Conservation (phyloP, 2,113 vertebrate species). For the Felis chaus region DNA sequence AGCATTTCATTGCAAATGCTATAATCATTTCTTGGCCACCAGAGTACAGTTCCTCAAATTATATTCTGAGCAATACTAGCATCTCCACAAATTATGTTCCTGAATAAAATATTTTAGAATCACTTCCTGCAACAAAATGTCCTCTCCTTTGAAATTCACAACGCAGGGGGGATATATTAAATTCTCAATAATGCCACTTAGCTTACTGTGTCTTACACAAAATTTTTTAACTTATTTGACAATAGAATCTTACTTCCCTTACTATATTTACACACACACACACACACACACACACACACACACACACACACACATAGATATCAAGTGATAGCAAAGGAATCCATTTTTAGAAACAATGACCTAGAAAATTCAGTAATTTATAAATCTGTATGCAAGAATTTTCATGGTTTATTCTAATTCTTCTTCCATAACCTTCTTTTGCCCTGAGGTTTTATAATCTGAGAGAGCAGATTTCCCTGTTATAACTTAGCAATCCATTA, state of each 20-base stretch:
- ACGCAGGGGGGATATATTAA: background rate
- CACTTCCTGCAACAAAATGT: background rate
- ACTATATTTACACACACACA: background rate
- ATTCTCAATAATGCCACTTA: background rate
- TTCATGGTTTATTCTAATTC: background rate
- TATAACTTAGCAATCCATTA: background rate
- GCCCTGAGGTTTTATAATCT: background rate
- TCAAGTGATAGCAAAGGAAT: background rate
- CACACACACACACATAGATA: rapidly evolving
- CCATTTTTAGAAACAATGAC: background rate
- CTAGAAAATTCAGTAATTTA: background rate
- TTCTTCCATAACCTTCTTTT: background rate
- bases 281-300: background rate
- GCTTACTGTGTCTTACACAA: background rate
- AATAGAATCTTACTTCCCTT: background rate
- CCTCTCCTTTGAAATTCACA: background rate
- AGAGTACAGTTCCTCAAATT: background rate
- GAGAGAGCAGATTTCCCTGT: background rate
- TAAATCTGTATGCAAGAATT: background rate
- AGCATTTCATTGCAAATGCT: background rate
- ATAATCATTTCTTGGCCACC: background rate
- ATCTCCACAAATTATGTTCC: background rate
- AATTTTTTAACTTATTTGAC: background rate
- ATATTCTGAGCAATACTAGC: background rate
- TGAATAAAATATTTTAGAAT: background rate